phyloP scores from a whole-genome alignment of 2,113 vertebrate genomes.

The Mesembrinibis cayennensis region DNA sequence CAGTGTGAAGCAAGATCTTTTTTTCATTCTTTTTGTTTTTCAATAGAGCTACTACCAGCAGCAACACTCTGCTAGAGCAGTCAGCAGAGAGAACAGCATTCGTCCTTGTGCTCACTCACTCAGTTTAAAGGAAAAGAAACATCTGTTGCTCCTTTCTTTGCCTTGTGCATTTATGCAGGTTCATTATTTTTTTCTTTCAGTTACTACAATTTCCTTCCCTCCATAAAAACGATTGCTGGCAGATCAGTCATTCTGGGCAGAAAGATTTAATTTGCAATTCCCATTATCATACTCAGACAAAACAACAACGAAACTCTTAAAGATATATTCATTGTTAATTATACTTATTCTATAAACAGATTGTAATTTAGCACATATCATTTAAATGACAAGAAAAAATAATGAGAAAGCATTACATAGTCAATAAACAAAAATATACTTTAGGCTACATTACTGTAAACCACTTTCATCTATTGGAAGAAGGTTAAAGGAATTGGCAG shows the following conservation, averaged over 20 bases:
- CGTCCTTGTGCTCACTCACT: neutral
- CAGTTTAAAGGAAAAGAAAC: neutral
- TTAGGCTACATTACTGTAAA: conserved; percentile 20
- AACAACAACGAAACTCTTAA: neutral
- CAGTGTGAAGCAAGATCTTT: neutral
- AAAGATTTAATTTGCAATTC: conserved; percentile 28
- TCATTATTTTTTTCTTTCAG: neutral
- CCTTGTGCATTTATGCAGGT: neutral
- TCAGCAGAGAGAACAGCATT: neutral
- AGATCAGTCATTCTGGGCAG: neutral
- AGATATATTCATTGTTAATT: conserved; percentile 3
- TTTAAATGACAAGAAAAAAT: conserved; percentile 16
- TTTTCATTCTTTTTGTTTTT: neutral
- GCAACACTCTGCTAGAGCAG: neutral
- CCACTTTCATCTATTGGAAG: neutral
- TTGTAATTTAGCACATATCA: neutral
- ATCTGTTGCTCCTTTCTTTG: neutral
- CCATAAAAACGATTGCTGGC: neutral
- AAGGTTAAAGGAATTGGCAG: neutral
- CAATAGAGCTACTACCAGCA: neutral
- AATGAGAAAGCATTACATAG: neutral
- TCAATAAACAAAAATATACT: conserved; percentile 9
- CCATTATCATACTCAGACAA: conserved; percentile 10
- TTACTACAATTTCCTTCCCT: neutral
- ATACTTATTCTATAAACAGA: conserved; percentile 9